These are phyloP conservation scores for Buceros bicornis DNA, from an alignment of 2,797 vertebrate genomes.

Conservation along the genomic window DNA sequence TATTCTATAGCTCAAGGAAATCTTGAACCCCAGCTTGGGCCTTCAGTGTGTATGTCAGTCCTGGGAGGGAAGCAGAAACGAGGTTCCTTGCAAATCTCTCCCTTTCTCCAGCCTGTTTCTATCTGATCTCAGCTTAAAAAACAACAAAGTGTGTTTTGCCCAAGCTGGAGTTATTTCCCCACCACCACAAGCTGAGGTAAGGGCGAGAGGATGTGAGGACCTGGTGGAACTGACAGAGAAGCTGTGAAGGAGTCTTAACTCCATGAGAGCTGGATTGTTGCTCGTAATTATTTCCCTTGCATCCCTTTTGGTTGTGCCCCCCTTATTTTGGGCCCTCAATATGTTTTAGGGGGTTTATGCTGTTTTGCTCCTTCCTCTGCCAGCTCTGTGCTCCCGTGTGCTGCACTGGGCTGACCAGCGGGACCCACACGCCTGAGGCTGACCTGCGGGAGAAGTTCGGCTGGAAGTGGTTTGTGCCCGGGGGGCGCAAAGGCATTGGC, in stretches of 20 bases:
- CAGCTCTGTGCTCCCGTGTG: too few relatives aligned
- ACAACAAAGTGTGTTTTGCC: not conserved
- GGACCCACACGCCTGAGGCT: not conserved
- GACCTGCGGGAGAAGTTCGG: not conserved
- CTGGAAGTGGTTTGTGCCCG: not conserved
- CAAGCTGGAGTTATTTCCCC: not conserved
- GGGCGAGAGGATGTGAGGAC: not conserved
- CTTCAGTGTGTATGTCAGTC: not conserved
- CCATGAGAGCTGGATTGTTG: not conserved
- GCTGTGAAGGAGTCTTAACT: not conserved
- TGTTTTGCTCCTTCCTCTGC: not conserved
- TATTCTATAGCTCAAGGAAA: not conserved
- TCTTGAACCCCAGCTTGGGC: not conserved
- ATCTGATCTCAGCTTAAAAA: not conserved
- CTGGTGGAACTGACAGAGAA: not conserved
- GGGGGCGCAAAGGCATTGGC: not conserved
- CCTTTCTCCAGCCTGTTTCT: not conserved
- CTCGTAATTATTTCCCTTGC: not conserved
- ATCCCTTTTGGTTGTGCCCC: not conserved
- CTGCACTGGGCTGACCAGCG: fast-evolving
- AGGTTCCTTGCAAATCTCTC: not conserved
- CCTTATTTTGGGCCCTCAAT: not conserved
- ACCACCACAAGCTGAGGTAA: not conserved
- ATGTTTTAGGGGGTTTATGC: not conserved
- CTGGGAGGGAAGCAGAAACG: not conserved